Evolutionary conservation across 2,888 invertebrate species (phyloP), one percentile per base, ranked within the genome.

Genomic region (Coremacera marginata): DNA sequence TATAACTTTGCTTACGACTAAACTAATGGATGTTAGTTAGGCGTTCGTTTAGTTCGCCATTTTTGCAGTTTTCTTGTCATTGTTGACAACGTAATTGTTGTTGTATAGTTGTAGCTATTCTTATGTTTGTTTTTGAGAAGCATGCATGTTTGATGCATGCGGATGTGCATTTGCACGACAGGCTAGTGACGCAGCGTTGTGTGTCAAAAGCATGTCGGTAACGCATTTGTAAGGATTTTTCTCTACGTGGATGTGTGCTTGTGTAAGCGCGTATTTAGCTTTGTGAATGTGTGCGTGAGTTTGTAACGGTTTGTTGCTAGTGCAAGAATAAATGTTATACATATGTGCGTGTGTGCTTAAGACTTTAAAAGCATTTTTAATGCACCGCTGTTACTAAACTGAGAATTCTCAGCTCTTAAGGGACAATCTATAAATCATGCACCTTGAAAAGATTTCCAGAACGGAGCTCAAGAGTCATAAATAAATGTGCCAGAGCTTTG

Each of bases 41-140:
- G 76, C 76, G 68, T 78, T 78, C n/a, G n/a, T n/a, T n/a, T 76
- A 70, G 70, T 74, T 76, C 49, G 82, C 81, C 81, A 81, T 79
- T 76, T 77, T 78, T 78, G 84, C 82, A 81, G 81, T 79, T 77
- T 75, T 76, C 76, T 80, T 31, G 68, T 25, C n/a, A 31, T 67
- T 67, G 52, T 31, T 31, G 55, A 55, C 55, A 22, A 37, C 16
- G 25, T 70, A n/a, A 27, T 70, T 70, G 77, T 71, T 25, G 27
- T 49, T 22, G 9, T n/a, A n/a, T n/a, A n/a, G n/a, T 49, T 72
- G 22, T 27, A n/a, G 78, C 73, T 57, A 25, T 27, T 31, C 25
- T 55, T 34, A n/a, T 22, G 11, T 77, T 79, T 77, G 71, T 68
- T 80, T 79, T 76, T 78, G 77, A 77, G 68, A 70, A 27, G 51